Percentiles rank a stretch among this genome's conserved stretches.
These are phyloP conservation scores for Hypanus sabinus DNA, from an alignment of 2,113 vertebrate species.

Conservation along the genomic window DNA sequence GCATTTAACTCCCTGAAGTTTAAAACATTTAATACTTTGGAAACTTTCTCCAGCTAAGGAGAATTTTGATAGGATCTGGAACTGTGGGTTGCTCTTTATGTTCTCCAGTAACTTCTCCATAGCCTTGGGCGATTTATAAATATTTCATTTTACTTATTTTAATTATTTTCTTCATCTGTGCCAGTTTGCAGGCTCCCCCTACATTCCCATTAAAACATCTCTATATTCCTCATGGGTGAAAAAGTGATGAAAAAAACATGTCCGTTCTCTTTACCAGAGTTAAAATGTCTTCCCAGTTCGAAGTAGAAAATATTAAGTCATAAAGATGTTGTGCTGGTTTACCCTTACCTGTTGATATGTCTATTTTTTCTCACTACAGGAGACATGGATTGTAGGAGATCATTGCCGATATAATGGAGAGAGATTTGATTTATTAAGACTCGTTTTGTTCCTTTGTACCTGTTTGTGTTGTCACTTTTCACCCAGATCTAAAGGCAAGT, in stretches of 20 bases:
- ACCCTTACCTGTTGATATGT: neutral
- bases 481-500: neutral
- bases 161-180: neutral
- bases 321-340: neutral
- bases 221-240: neutral
- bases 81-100: neutral
- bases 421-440: neutral
- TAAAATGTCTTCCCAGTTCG: neutral
- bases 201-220: neutral
- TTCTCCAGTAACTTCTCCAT: neutral
- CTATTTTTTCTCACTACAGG: neutral
- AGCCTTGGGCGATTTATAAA: neutral
- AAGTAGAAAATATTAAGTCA: neutral
- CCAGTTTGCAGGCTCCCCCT: neutral
- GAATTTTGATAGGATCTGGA: neutral
- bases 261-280: neutral
- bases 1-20: neutral
- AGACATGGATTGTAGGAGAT: neutral
- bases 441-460: neutral
- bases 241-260: neutral
- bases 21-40: neutral
- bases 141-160: neutral
- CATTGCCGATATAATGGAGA: neutral
- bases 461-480: neutral
- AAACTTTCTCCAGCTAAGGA: neutral